These are phyloP conservation scores for Melanotaenia maccullochi DNA, from an alignment of 2,797 vertebrate species.

Conservation along the genomic window DNA sequence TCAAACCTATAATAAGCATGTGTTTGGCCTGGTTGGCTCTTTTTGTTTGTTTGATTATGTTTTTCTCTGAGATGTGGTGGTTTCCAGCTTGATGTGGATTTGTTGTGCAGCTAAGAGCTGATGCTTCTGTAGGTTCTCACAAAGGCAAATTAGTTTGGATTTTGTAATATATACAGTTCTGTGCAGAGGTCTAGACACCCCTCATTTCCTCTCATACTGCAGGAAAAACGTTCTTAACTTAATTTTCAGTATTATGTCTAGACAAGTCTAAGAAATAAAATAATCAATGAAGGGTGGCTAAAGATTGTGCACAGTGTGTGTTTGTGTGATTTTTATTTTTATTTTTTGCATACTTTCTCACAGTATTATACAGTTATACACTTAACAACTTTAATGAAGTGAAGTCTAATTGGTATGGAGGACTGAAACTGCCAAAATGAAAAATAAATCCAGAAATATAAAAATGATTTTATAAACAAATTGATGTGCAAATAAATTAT, in stretches of 20 bases:
- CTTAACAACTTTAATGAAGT: not conserved
- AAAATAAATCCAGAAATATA: no score
- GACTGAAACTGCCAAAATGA: no score
- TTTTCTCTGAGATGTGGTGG: not conserved
- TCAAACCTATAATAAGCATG: not conserved
- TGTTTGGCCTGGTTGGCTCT: constrained; percentile 44
- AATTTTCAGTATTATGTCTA: not conserved
- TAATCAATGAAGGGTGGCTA: not conserved
- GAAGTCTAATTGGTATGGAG: not conserved
- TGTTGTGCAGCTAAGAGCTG: constrained; percentile 59
- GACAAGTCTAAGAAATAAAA: not conserved
- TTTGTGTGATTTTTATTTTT: not conserved
- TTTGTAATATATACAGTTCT: not conserved
- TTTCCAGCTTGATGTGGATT: constrained; percentile 43
- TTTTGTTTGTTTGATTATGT: constrained; percentile 6
- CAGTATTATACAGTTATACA: not conserved
- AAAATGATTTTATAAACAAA: no score
- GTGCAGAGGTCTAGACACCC: not conserved
- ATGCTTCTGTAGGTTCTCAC: constrained; percentile 11
- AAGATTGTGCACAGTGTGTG: not conserved
- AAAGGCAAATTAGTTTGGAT: not conserved
- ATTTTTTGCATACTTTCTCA: no score
- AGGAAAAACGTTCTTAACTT: not conserved
- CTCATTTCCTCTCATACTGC: not conserved
- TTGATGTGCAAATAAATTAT: no score